phyloP scores from a whole-genome alignment of 2,113 vertebrate species.

The Gadus chalcogrammus region DNA sequence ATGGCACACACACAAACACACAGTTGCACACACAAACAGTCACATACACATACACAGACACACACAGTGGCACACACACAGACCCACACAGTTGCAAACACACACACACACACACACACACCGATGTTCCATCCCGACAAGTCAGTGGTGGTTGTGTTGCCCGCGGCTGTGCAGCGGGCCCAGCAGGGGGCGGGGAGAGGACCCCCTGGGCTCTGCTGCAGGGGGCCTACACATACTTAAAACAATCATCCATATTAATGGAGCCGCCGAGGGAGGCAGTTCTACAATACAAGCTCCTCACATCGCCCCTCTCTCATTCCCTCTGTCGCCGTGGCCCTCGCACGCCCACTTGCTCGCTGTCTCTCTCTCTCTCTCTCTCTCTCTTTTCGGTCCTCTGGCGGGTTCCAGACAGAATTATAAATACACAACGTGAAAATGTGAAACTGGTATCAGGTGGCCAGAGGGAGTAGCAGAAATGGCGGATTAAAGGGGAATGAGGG shows the following conservation, averaged over 20 bases:
- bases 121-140: conserved; percentile 9
- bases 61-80: background rate
- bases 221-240: conserved; percentile 68
- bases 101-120: background rate
- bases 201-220: conserved; percentile 43
- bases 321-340: background rate
- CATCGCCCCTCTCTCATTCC: background rate
- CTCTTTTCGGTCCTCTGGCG: conserved; percentile 36
- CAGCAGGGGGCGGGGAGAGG: conserved; percentile 42
- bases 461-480: conserved; percentile 33
- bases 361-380: conserved; percentile 6
- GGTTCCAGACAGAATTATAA: conserved; percentile 56
- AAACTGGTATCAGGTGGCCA: conserved; percentile 52
- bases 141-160: conserved; percentile 45
- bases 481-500: conserved; percentile 34
- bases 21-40: background rate
- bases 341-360: no score
- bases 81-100: background rate
- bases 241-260: conserved; percentile 71
- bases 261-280: conserved; percentile 32
- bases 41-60: background rate
- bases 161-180: conserved; percentile 36
- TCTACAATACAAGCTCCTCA: conserved; percentile 33
- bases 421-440: conserved; percentile 60
- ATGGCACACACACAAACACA: background rate